Evolutionary conservation across 2,888 invertebrate species (phyloP).

Genomic region (Lypha dubia): DNA sequence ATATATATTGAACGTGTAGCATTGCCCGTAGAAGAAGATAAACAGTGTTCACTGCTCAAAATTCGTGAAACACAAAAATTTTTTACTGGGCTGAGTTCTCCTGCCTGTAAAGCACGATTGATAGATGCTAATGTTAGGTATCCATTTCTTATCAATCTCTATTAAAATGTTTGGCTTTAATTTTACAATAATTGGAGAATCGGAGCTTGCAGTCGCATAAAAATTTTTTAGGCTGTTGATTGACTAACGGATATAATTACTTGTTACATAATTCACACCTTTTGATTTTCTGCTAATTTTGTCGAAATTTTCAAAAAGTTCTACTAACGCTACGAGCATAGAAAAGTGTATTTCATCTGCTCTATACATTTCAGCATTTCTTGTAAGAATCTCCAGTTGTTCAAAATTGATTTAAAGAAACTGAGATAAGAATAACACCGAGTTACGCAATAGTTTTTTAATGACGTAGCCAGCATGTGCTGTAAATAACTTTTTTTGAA

Average conservation of each 20-base stretch:
- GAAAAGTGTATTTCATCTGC: background rate
- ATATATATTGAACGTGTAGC: too few species aligned
- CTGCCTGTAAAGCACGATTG: slow-evolving; percentile 7
- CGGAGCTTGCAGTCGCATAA: slow-evolving; percentile 9
- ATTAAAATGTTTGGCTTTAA: slow-evolving; percentile 2
- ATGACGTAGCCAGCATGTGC: background rate
- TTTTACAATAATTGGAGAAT: slow-evolving; percentile 26
- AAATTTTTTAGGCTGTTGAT: slow-evolving; percentile 11
- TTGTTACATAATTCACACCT: too few species aligned
- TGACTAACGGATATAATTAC: background rate
- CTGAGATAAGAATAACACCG: slow-evolving; percentile 15
- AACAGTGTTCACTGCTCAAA: too few species aligned
- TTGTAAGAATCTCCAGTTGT: slow-evolving; percentile 33
- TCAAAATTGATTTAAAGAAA: slow-evolving; percentile 33
- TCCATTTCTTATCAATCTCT: slow-evolving; percentile 23
- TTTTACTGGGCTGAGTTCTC: background rate
- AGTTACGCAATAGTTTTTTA: slow-evolving; percentile 27
- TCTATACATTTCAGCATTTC: slow-evolving; percentile 22
- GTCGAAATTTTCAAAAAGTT: too few species aligned
- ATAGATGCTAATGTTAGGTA: background rate
- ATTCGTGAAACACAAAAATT: too few species aligned
- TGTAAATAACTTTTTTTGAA: too few species aligned
- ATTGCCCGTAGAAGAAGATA: too few species aligned
- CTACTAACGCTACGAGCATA: too few species aligned
- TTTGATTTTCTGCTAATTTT: too few species aligned